A percentile compares a stretch with the other conserved stretches of the same genome.
Evolutionary conservation across 2,797 vertebrate species (phyloP).

Genomic region (Gadopsis marmoratus): DNA sequence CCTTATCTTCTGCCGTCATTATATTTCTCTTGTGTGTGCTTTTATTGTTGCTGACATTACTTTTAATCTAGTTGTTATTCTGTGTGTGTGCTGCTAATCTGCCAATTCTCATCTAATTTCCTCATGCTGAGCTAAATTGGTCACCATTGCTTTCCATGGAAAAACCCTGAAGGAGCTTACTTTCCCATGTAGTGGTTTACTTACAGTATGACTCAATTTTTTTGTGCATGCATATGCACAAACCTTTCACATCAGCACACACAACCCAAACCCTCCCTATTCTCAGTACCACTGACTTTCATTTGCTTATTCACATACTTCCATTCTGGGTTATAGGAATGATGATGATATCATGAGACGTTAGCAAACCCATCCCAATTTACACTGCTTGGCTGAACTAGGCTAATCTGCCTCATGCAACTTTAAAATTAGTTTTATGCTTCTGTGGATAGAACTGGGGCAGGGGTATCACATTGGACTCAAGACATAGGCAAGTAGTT

Average conservation of each 20-base stretch:
- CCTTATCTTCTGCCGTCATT: background rate
- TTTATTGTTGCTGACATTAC: slow-evolving; percentile 31
- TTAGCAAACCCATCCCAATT: slow-evolving; percentile 62
- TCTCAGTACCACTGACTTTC: slow-evolving; percentile 12
- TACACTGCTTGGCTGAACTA: slow-evolving; percentile 71
- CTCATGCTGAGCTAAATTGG: slow-evolving; percentile 45
- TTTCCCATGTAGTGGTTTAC: slow-evolving; percentile 40
- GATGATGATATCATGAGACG: slow-evolving; percentile 47
- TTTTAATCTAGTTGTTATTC: slow-evolving; percentile 29
- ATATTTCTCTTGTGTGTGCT: background rate
- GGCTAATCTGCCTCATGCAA: slow-evolving; percentile 80
- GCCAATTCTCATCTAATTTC: slow-evolving; percentile 50
- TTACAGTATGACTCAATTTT: slow-evolving; percentile 33
- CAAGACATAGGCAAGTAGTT: slow-evolving; percentile 22
- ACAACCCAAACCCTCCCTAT: slow-evolving; percentile 10
- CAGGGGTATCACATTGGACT: slow-evolving; percentile 63
- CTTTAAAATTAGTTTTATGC: slow-evolving; percentile 77
- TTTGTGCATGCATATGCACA: slow-evolving; percentile 26
- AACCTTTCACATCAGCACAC: slow-evolving; percentile 35
- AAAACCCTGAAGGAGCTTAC: slow-evolving; percentile 54
- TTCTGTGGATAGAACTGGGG: slow-evolving; percentile 63
- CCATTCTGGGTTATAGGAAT: slow-evolving; percentile 49
- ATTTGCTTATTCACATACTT: slow-evolving; percentile 31
- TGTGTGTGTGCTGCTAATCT: slow-evolving; percentile 37
- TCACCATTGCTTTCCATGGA: slow-evolving; percentile 42